A percentile compares a stretch with the other conserved stretches of the same genome.
phyloP scores from a whole-genome alignment of 2,888 invertebrate genomes.

The Amorpha juglandis region DNA sequence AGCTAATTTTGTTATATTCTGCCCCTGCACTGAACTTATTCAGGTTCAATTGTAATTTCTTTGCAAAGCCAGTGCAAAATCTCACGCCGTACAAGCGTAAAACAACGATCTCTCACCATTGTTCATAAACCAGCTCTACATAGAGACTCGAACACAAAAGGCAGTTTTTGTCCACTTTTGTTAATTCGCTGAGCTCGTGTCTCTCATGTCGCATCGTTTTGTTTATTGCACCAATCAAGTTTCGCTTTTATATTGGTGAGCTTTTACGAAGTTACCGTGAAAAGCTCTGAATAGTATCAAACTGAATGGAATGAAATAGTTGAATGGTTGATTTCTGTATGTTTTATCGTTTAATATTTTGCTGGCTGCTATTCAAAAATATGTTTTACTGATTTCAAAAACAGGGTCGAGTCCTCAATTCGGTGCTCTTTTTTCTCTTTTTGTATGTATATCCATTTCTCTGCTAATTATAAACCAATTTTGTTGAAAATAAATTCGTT shows the following conservation, averaged over 20 bases:
- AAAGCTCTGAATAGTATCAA: conserved; percentile 4
- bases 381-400: too few species aligned
- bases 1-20: too few species aligned
- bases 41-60: not conserved
- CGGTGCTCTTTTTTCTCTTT: too few species aligned
- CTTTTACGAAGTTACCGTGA: too few species aligned
- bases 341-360: not conserved
- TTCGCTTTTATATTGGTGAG: conserved; percentile 14
- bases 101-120: not conserved
- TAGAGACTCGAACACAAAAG: not conserved
- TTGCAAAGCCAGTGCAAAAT: not conserved
- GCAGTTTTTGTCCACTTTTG: conserved; percentile 10
- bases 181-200: conserved; percentile 11
- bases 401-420: too few species aligned
- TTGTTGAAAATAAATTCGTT: too few species aligned
- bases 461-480: too few species aligned
- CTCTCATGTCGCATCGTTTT: conserved; percentile 10
- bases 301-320: not conserved
- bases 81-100: not conserved
- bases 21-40: not conserved
- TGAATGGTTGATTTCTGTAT: not conserved
- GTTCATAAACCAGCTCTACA: not conserved
- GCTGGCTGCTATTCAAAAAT: not conserved
- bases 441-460: too few species aligned
- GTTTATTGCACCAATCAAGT: conserved; percentile 13